A percentile compares a stretch with the other conserved stretches of the same genome.
These are phyloP conservation scores for Avahi laniger DNA, from an alignment of 2,797 vertebrate species.

Conservation along the genomic window DNA sequence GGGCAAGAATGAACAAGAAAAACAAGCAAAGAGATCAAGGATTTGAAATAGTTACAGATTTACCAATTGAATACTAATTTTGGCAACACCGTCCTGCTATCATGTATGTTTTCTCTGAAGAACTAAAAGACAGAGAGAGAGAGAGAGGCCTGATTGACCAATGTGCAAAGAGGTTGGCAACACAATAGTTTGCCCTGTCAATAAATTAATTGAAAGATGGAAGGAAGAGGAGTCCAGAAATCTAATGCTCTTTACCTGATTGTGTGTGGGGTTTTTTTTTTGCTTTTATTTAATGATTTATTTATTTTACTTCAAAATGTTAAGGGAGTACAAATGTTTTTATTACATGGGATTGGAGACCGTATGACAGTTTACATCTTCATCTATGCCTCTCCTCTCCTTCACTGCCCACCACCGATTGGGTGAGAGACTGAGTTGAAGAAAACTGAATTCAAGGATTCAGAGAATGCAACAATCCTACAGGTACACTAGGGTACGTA, in stretches of 20 bases:
- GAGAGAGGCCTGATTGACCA: background rate
- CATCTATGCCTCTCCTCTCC: background rate
- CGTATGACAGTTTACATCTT: background rate
- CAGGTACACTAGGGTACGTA: accelerated
- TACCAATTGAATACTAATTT: background rate
- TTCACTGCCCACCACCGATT: background rate
- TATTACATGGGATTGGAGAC: background rate
- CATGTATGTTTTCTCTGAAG: background rate
- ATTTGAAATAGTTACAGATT: background rate
- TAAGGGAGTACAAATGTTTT: background rate
- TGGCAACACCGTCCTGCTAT: background rate
- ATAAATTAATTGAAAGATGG: conserved; percentile 28
- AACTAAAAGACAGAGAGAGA: background rate
- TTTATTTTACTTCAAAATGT: background rate
- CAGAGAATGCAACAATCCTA: background rate
- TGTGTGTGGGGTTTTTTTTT: background rate
- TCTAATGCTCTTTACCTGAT: background rate
- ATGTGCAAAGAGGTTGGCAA: background rate
- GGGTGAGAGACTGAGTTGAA: background rate
- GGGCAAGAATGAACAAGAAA: background rate
- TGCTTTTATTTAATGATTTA: background rate
- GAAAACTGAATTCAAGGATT: background rate
- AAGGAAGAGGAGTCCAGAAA: background rate
- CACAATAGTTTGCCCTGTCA: background rate
- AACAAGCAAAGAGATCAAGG: background rate